Base-by-base conservation (phyloP, 2,113 vertebrate genomes). In the Aleadryas rufinucha region DNA sequence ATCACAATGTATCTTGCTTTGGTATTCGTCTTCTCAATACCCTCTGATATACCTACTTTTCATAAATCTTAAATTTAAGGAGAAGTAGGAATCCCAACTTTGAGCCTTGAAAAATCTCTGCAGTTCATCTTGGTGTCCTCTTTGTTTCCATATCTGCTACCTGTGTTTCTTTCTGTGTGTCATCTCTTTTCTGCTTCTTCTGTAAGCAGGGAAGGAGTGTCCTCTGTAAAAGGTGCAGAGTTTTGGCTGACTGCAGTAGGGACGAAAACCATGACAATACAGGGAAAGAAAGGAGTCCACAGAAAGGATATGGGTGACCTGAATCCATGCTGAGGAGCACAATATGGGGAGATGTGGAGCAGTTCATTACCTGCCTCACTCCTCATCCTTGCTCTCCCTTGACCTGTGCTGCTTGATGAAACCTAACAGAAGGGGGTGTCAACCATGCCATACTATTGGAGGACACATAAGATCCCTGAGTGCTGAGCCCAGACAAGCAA, bases 61-160 rank as follows among this genome's bases (percentile, higher is more conserved):
- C 35, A 20, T 23, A 82, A 80, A 77, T 61, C 18, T 57, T 54
- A 92, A 59, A 23, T 79, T 20, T 45, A 59, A 83, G 71, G 26
- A 83, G 18, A 50, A 66, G 23, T 27, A 60, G 35, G 30, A 91
- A 60, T 81, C 18, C 35, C 42, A 47, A 1, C 42, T 57, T n/a
- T 21, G 42, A 92, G 33, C 35, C 54, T 53, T 71, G 76, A 86
- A 88, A 89, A 90, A 65, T 69, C 27, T 64, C 63, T 80, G 39
- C n/a, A 89, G 35, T 72, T 90, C 26, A 50, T 80, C 53, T 65
- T 77, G 18, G 39, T 81, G 23, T 60, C 35, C 19, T 75, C 44
- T 90, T 68, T 2, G 1, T 70, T 95, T 78, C 33, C 1, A 1
- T 13, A 66, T 4, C 27, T 86, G 65, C 45, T 83, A 49, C 18